phyloP scores from a whole-genome alignment of 2,797 vertebrate species.

The Enteromius thamalakanensis region DNA sequence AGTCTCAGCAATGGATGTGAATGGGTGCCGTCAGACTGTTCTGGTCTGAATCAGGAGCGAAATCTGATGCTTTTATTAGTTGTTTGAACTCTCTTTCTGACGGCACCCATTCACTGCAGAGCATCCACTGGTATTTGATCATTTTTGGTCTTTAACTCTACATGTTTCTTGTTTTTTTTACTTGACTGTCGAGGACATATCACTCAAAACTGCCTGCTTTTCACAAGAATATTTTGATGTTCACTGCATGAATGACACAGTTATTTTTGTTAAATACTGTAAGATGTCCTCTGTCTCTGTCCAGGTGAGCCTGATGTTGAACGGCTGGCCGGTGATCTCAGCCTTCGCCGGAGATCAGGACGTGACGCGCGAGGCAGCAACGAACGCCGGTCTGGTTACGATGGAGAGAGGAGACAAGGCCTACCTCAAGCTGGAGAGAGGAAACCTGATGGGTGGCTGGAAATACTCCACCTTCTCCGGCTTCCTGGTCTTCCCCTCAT shows the following conservation, averaged over 20 bases:
- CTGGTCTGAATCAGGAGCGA: no score
- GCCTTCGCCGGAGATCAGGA: slow-evolving; percentile 90
- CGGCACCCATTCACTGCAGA: no score
- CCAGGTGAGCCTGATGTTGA: slow-evolving; percentile 86
- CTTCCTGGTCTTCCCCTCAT: slow-evolving; percentile 82
- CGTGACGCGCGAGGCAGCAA: slow-evolving; percentile 86
- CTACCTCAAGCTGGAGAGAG: slow-evolving; percentile 85
- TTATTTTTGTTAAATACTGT: not conserved
- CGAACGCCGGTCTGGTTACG: slow-evolving; percentile 83
- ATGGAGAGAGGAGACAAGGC: slow-evolving; percentile 87
- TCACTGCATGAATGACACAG: not conserved
- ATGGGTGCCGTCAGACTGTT: no score
- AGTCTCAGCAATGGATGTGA: no score
- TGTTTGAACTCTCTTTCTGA: no score
- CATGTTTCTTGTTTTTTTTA: not conserved
- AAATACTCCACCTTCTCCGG: slow-evolving; percentile 90
- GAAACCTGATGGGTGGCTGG: slow-evolving; percentile 89
- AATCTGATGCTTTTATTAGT: no score
- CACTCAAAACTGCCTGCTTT: not conserved
- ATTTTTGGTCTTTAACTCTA: no score
- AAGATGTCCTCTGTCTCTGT: not conserved
- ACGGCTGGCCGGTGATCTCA: slow-evolving; percentile 85
- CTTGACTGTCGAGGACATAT: not conserved
- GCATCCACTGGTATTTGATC: no score
- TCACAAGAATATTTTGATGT: not conserved